These are phyloP conservation scores for Apomyelois bistriatella DNA, from an alignment of 2,888 invertebrate species.

Conservation along the genomic window DNA sequence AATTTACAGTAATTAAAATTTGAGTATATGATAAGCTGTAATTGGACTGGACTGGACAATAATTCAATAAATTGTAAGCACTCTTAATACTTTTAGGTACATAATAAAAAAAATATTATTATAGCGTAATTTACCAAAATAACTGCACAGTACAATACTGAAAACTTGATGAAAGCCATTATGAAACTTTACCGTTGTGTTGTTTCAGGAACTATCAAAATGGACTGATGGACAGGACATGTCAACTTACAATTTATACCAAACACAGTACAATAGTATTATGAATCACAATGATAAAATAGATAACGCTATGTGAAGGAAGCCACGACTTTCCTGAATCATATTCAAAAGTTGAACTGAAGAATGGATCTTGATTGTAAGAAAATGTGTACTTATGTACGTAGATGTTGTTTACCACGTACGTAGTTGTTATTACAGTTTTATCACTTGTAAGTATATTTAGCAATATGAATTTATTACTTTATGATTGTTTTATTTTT, in stretches of 20 bases:
- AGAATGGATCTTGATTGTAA: background rate
- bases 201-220: constrained; percentile 1
- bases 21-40: no score
- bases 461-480: no score
- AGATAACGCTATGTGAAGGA: background rate
- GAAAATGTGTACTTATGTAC: background rate
- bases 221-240: constrained; percentile 1
- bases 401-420: background rate
- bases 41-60: no score
- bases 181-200: background rate
- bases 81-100: no score
- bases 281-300: background rate
- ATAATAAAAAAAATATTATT: no score
- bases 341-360: background rate
- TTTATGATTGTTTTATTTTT: no score
- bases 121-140: background rate
- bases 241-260: background rate
- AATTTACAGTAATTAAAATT: no score
- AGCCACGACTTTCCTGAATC: background rate
- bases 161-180: background rate
- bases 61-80: no score
- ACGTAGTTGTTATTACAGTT: no score
- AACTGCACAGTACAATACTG: background rate
- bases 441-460: no score
- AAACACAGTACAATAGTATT: background rate